Evolutionary conservation across 2,113 vertebrate species (phyloP).

Genomic region (Myocastor coypus): DNA sequence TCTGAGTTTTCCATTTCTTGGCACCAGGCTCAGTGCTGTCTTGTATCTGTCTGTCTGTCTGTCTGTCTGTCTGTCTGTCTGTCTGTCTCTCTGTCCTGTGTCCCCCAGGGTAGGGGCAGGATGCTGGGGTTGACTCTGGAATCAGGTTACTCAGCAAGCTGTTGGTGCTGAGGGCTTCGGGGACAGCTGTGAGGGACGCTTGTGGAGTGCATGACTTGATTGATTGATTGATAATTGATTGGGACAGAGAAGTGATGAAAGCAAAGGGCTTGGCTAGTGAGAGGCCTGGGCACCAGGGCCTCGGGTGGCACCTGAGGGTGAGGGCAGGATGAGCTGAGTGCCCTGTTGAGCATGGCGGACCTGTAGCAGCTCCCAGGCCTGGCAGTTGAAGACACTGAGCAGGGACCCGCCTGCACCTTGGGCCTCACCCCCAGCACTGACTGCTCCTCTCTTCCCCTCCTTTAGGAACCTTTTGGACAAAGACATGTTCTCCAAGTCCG

Average conservation of each 20-base stretch:
- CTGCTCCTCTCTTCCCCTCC: slow-evolving; percentile 50
- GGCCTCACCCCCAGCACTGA: neutral
- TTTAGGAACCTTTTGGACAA: slow-evolving; percentile 95
- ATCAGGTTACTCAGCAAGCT: neutral
- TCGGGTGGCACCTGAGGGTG: rapidly evolving
- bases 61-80: neutral
- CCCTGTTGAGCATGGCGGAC: neutral
- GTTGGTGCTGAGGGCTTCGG: neutral
- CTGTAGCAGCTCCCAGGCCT: neutral
- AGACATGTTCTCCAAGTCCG: slow-evolving; percentile 98
- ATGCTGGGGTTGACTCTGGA: neutral
- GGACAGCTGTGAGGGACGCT: neutral
- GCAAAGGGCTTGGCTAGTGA: neutral
- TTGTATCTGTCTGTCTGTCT: neutral
- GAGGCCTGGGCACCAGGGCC: neutral
- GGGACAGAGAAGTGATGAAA: neutral
- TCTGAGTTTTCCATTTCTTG: neutral
- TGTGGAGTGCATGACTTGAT: neutral
- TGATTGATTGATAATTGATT: neutral
- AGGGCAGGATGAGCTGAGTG: rapidly evolving
- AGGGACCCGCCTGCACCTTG: no score
- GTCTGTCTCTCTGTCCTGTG: neutral
- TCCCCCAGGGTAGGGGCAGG: neutral
- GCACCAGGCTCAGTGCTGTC: neutral
- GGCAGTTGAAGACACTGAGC: neutral